Percentiles rank a stretch among this genome's conserved stretches.
Evolutionary conservation across 1,140 invertebrate genomes (phyloP).

Genomic region (Drosophila mayri): DNA sequence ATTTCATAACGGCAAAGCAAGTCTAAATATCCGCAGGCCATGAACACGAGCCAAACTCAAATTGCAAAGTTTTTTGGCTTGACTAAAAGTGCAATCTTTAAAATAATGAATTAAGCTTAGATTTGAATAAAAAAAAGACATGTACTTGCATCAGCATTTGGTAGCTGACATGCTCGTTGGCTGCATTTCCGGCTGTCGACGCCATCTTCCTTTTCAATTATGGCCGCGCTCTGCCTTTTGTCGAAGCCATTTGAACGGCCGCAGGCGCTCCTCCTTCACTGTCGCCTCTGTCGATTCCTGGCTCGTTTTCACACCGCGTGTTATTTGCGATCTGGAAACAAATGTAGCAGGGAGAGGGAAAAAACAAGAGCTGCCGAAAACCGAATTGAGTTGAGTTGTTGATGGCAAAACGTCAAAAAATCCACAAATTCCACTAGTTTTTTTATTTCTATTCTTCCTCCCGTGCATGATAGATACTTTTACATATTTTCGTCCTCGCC

Average conservation of each 20-base stretch:
- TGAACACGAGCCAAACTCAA: background rate
- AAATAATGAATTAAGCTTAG: too few relatives aligned
- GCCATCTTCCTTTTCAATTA: conserved; percentile 80
- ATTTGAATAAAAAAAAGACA: too few relatives aligned
- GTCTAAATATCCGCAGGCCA: conserved; percentile 16
- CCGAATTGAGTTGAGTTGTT: conserved; percentile 71
- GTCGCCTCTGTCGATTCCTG: conserved; percentile 52
- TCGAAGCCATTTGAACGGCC: conserved; percentile 17
- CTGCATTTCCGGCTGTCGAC: conserved; percentile 69
- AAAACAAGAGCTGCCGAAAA: conserved; percentile 31
- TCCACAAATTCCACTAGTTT: conserved; percentile 52
- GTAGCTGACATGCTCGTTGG: conserved; percentile 52
- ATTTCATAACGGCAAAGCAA: conserved; percentile 40
- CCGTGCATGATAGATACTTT: conserved; percentile 80
- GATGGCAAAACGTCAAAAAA: conserved; percentile 64
- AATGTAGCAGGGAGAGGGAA: conserved; percentile 34
- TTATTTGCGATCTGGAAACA: conserved; percentile 71
- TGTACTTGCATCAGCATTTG: conserved; percentile 34
- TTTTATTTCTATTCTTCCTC: conserved; percentile 48
- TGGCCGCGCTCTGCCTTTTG: conserved; percentile 34
- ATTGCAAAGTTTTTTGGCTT: conserved; percentile 30
- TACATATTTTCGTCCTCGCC: conserved; percentile 66
- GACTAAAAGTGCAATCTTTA: too few relatives aligned
- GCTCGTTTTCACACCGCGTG: conserved; percentile 76
- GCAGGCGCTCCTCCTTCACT: conserved; percentile 14